Evolutionary conservation across 35 echinoderm and acorn worm genomes (phyloP).

Genomic region (Heliocidaris tuberculata): DNA sequence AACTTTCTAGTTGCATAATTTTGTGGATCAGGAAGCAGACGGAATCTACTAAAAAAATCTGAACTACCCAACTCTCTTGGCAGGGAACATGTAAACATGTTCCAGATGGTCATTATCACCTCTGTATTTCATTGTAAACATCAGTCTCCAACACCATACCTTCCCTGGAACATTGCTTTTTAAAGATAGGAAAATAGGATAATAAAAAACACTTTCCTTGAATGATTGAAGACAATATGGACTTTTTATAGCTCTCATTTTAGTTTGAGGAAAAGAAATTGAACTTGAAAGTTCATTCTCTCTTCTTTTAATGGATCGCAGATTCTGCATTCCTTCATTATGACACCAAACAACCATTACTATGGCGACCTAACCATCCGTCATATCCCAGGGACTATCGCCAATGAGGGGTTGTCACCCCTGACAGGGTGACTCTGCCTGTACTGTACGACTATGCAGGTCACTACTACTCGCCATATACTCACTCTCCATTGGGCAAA

Average conservation of each 20-base stretch:
- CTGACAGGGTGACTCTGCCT: background rate
- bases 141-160: background rate
- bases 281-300: background rate
- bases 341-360: constrained; percentile 1
- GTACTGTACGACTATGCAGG: background rate
- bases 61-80: too few relatives aligned
- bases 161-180: background rate
- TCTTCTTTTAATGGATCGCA: background rate
- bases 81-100: too few relatives aligned
- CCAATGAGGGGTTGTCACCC: background rate
- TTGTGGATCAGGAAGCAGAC: too few relatives aligned
- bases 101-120: too few relatives aligned
- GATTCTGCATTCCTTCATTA: background rate
- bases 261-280: constrained; percentile 1
- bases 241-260: background rate
- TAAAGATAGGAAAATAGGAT: background rate
- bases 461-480: background rate
- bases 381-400: background rate
- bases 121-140: too few relatives aligned
- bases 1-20: too few relatives aligned
- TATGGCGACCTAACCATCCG: background rate
- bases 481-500: background rate
- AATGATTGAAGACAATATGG: background rate
- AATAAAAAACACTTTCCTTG: background rate
- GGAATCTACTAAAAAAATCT: too few relatives aligned